Base-by-base conservation (phyloP, 2,113 vertebrate species). In the Talpa occidentalis region DNA sequence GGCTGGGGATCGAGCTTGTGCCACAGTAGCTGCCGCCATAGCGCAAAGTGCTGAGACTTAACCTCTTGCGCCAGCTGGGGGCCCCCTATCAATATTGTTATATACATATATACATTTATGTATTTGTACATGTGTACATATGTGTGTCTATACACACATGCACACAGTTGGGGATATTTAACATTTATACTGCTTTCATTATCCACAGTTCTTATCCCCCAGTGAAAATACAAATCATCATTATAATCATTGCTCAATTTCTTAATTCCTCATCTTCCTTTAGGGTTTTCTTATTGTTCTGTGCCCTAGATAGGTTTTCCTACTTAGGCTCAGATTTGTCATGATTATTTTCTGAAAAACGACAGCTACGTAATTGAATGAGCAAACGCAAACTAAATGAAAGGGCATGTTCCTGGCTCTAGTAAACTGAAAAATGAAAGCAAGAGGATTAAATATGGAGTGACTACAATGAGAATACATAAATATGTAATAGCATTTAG, bases 391-490 rank as follows among this genome's bases (percentile, higher is more conserved):
- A 60, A 76, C 91, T 95, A 90, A 93, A 92, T 28, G 62, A 94
- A 96, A 95, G 67, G 80, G 73, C 92, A 78, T 88, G 64, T 73
- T 92, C 26, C 52, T 93, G 88, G 94, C 92, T 78, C 60, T 74
- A 62, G 79, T 42, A 88, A 93, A 88, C 86, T 86, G 90, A 79
- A 78, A 96, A 96, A 89, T 93, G 91, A 90, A 96, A 94, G 90
- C 67, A 59, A 79, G 60, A n/a, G 83, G 90, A 85, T 93, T 94
- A 95, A 95, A 93, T 72, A 87, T 42, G 72, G 70, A 69, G 76
- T 47, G 90, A 90, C 90, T 85, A 85, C 74, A 88, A 52, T 90
- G 88, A 94, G 95, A 96, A 97, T 95, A 82, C 85, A 85, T 95
- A 95, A 93, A 90, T 96, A 90, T 82, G 59, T 88, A 96, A 91